Evolutionary conservation across 2,888 invertebrate species (phyloP), one percentile per base, ranked within the genome.

Genomic region (Anoplius nigerrimus): DNA sequence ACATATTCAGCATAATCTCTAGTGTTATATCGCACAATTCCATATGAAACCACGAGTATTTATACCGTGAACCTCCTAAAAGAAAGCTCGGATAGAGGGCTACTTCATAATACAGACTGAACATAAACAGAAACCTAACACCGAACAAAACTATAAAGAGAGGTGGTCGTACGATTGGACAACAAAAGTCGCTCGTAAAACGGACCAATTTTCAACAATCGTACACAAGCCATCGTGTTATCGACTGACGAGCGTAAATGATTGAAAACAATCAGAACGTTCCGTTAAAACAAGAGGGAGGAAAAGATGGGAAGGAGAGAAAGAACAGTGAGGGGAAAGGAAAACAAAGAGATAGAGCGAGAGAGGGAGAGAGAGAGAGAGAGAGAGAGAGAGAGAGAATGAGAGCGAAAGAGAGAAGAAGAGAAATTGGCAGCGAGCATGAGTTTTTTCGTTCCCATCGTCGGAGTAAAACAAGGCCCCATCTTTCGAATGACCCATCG

Each of bases 401-500:
- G n/a, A 45, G 45, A 45, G 45, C 3, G 45, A 45, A 11, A 45
- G 45, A 45, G 45, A 45, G 16, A 45, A 11, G 8, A 13, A 48
- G 34, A 34, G 11, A 34, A 13, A 34, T 34, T 34, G 6, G 34
- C 34, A 34, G 11, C 6, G 8, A 34, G 11, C 2, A 6, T 11
- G 34, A 34, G 34, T 34, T 34, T 34, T n/a, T 34, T 34, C 8
- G 34, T 34, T 34, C 34, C 4, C 34, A 5, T 34, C 34, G 2
- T 1, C 34, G 34, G 11, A 34, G 34, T 34, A 34, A 34, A 34
- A 34, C 34, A 34, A 34, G 34, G 34, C 34, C n/a, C 34, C 34
- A 34, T 34, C 34, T 34, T 34, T 34, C 34, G 34, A 66, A 66
- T 66, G 56, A 66, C 51, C 66, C 67, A 63, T 63, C 67, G 67